Evolutionary conservation across 2,797 vertebrate species (phyloP).

Genomic region (Myotis planiceps): DNA sequence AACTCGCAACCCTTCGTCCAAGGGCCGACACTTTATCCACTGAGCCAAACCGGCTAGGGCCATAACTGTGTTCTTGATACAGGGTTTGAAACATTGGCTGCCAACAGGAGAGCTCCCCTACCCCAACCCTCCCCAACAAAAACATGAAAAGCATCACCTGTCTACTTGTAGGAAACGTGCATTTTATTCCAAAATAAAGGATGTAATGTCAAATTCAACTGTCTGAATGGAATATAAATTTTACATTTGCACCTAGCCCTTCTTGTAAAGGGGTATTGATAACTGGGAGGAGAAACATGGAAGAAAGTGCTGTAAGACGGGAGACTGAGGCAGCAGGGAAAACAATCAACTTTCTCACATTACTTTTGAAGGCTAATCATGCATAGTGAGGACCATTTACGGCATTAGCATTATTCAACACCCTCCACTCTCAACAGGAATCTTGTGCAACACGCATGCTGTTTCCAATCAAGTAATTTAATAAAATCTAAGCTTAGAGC

Average conservation of each 20-base stretch:
- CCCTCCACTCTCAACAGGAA: rapidly evolving
- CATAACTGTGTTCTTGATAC: background rate
- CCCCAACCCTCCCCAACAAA: background rate
- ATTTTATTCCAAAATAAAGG: background rate
- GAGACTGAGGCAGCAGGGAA: background rate
- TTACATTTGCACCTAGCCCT: background rate
- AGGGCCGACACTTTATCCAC: too few species aligned
- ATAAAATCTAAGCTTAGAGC: background rate
- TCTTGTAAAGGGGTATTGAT: background rate
- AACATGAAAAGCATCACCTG: background rate
- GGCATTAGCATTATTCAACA: too few species aligned
- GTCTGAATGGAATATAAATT: background rate
- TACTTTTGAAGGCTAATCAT: background rate
- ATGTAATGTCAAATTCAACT: background rate
- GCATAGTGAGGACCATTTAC: background rate
- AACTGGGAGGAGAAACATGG: background rate
- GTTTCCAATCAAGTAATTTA: background rate
- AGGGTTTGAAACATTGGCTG: background rate
- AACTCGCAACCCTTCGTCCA: too few species aligned
- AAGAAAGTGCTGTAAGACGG: rapidly evolving
- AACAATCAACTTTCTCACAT: background rate
- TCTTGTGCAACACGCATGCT: background rate
- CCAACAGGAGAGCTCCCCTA: background rate
- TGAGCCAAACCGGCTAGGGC: too few species aligned
- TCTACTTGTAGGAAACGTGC: background rate